Conservation (phyloP, 2,888 invertebrate species). For the Amiota mariae region DNA sequence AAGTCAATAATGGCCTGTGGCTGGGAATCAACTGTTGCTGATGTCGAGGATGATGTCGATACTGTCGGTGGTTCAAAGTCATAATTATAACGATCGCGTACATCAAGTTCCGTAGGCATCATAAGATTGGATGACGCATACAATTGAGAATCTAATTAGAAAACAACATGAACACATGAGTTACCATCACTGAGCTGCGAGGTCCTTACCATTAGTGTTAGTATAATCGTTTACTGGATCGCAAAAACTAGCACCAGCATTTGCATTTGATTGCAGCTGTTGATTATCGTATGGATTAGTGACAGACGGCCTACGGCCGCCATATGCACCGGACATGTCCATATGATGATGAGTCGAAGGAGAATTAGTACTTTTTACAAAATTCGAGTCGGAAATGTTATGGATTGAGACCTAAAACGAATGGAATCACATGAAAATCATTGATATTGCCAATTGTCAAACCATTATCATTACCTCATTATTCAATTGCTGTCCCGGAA, state of each 20-base stretch:
- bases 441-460: constrained; percentile 7
- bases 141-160: constrained; percentile 76
- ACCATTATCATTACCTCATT: constrained; percentile 67
- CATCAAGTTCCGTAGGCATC: constrained; percentile 83
- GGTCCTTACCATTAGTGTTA: constrained; percentile 47
- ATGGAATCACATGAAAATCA: constrained; percentile 12
- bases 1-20: constrained; percentile 86
- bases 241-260: constrained; percentile 58
- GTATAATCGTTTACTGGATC: constrained; percentile 64
- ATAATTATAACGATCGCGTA: constrained; percentile 89
- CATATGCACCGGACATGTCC: constrained; percentile 72
- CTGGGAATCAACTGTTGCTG: constrained; percentile 71
- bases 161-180: not conserved
- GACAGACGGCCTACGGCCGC: constrained; percentile 55
- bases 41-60: constrained; percentile 15
- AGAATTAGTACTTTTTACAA: constrained; percentile 67
- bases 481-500: constrained; percentile 74
- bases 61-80: constrained; percentile 82
- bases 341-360: constrained; percentile 72
- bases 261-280: constrained; percentile 46
- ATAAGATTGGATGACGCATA: constrained; percentile 88
- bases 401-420: constrained; percentile 71
- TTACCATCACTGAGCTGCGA: not conserved
- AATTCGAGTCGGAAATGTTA: constrained; percentile 73
- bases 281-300: constrained; percentile 63